These are phyloP conservation scores for Ictalurus punctatus DNA, from an alignment of 2,113 vertebrate genomes.

Conservation along the genomic window DNA sequence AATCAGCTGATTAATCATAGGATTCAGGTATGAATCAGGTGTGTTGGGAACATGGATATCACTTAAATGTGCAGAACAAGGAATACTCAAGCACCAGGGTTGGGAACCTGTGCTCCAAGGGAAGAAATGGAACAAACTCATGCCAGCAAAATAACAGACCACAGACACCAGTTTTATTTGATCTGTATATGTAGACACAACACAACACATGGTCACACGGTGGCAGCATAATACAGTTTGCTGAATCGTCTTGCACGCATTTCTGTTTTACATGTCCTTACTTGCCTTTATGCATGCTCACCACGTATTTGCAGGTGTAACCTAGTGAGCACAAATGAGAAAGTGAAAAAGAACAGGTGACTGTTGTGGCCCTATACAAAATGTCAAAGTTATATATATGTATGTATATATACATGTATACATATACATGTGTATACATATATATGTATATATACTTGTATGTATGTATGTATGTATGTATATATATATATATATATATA, in stretches of 20 bases:
- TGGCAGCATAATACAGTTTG: constrained; percentile 38
- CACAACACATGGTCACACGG: constrained; percentile 24
- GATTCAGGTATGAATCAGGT: background rate
- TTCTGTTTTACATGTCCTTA: background rate
- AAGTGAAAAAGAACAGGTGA: background rate
- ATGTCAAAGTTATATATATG: background rate
- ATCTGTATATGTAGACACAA: background rate
- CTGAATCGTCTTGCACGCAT: background rate
- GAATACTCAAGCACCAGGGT: background rate
- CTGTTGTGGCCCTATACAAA: background rate
- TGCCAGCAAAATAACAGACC: background rate
- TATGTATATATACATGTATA: no score
- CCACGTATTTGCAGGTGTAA: background rate
- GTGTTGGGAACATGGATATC: background rate
- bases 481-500: no score
- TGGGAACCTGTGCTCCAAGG: background rate
- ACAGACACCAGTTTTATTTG: background rate
- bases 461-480: no score
- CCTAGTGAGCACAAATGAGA: background rate
- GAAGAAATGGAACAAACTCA: background rate
- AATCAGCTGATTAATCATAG: background rate
- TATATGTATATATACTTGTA: no score
- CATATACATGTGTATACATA: no score
- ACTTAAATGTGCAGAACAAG: background rate
- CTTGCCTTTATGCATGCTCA: background rate